Evolutionary conservation across 2,888 invertebrate genomes (phyloP).

Genomic region (Orchestes rusci): DNA sequence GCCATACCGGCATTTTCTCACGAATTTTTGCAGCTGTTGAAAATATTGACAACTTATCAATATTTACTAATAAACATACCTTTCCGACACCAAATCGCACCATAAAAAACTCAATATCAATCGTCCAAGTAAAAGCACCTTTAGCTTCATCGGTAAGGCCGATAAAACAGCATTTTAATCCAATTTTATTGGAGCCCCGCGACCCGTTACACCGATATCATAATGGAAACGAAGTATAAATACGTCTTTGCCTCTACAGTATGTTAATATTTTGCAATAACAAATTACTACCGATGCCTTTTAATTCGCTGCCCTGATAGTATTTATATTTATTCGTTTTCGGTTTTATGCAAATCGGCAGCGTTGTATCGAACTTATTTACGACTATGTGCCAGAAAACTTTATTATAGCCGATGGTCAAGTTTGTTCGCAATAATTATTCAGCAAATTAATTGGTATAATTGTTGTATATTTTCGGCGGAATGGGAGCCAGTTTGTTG

Average conservation of each 20-base stretch:
- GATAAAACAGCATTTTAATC: too few species aligned
- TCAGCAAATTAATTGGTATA: conserved; percentile 17
- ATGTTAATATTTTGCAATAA: conserved; percentile 23
- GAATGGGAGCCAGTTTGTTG: too few species aligned
- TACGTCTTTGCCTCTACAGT: conserved; percentile 16
- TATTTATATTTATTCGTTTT: conserved; percentile 23
- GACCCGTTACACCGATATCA: conserved; percentile 19
- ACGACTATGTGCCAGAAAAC: conserved; percentile 7
- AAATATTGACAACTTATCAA: too few species aligned
- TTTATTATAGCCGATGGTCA: conserved; percentile 11
- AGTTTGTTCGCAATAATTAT: conserved; percentile 19
- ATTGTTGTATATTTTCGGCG: too few species aligned
- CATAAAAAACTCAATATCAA: too few species aligned
- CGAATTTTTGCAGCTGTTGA: too few species aligned
- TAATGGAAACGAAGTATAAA: conserved; percentile 21
- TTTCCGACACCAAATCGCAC: too few species aligned
- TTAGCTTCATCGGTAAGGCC: too few species aligned
- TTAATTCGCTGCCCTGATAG: conserved; percentile 23
- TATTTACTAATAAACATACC: too few species aligned
- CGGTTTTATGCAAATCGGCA: conserved; percentile 23
- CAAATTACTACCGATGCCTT: conserved; percentile 23
- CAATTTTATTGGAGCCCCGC: conserved; percentile 22
- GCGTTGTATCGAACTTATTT: too few species aligned
- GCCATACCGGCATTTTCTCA: too few species aligned
- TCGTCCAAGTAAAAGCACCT: too few species aligned